Conservation (phyloP, 2,888 invertebrate species). For the Ernsta delagoae region DNA sequence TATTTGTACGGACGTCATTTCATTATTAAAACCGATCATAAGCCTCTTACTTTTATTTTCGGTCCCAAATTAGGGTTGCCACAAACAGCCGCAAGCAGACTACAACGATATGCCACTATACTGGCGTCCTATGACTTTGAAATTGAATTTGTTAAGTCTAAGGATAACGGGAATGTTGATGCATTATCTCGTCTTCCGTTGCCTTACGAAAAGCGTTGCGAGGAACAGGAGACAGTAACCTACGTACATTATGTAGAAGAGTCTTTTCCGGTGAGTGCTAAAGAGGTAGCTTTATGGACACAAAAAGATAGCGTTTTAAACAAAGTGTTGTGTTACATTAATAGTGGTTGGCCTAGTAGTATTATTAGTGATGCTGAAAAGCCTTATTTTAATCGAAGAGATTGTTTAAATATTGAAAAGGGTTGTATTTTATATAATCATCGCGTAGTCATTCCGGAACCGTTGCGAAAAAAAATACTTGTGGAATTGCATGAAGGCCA, state of each 20-base stretch:
- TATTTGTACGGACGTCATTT: conserved; percentile 48
- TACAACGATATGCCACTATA: conserved; percentile 51
- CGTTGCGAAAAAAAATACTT: conserved; percentile 4
- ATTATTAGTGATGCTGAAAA: background rate
- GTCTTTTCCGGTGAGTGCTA: conserved; percentile 19
- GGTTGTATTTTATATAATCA: conserved; percentile 26
- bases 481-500: conserved; percentile 37
- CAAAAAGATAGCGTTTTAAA: conserved; percentile 20
- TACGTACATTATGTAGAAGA: conserved; percentile 20
- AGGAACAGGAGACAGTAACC: conserved; percentile 1
- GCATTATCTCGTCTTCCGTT: conserved; percentile 42
- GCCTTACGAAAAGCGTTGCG: conserved; percentile 8
- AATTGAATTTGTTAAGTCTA: conserved; percentile 41
- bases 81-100: conserved; percentile 49
- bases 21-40: conserved; percentile 57
- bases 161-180: conserved; percentile 41
- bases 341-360: conserved; percentile 6
- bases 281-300: conserved; percentile 5
- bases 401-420: conserved; percentile 7
- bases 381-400: conserved; percentile 12
- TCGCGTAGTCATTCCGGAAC: conserved; percentile 20
- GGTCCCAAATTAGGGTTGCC: conserved; percentile 47
- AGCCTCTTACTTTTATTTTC: conserved; percentile 59
- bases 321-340: conserved; percentile 9
- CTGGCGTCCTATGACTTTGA: conserved; percentile 53